A percentile compares a stretch with the other conserved stretches of the same genome.
These are phyloP conservation scores for Phataginus tricuspis DNA, from an alignment of 2,797 vertebrate genomes.

Conservation along the genomic window DNA sequence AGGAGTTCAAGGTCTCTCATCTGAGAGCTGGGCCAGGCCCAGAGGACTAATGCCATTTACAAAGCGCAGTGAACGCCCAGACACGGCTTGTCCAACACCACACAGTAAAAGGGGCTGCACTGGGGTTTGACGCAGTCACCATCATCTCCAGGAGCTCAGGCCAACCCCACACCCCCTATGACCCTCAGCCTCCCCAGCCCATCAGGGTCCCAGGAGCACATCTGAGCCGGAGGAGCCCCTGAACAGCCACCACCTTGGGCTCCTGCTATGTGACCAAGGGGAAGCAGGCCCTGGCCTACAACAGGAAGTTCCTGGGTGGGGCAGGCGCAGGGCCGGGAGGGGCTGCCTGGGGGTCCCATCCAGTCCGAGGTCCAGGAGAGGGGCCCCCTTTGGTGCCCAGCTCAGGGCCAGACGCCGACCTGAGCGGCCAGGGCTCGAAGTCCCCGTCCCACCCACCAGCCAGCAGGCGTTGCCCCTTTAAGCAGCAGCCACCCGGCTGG, in stretches of 20 bases:
- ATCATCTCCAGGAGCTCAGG: neutral
- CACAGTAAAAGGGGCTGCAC: neutral
- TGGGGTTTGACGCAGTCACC: neutral
- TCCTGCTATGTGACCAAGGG: constrained; percentile 9
- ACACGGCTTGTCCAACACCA: neutral
- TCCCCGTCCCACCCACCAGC: neutral
- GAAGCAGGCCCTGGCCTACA: constrained; percentile 61
- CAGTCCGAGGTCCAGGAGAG: neutral
- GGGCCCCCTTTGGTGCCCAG: neutral
- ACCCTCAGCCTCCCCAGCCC: neutral
- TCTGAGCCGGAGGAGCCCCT: neutral
- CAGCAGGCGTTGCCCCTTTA: constrained; percentile 68
- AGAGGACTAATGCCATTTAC: neutral
- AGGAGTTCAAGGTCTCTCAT: neutral
- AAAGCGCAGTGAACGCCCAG: neutral
- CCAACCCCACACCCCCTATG: neutral
- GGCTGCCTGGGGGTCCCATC: neutral
- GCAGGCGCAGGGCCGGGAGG: neutral
- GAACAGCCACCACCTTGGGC: constrained; percentile 5
- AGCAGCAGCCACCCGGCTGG: constrained; percentile 72
- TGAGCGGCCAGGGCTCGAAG: neutral
- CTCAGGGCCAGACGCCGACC: neutral
- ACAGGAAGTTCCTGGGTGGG: constrained; percentile 60
- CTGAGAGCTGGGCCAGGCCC: neutral
- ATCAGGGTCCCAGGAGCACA: neutral